These are phyloP conservation scores for Delichon dasypus DNA, from an alignment of 2,797 vertebrate genomes.

Conservation along the genomic window DNA sequence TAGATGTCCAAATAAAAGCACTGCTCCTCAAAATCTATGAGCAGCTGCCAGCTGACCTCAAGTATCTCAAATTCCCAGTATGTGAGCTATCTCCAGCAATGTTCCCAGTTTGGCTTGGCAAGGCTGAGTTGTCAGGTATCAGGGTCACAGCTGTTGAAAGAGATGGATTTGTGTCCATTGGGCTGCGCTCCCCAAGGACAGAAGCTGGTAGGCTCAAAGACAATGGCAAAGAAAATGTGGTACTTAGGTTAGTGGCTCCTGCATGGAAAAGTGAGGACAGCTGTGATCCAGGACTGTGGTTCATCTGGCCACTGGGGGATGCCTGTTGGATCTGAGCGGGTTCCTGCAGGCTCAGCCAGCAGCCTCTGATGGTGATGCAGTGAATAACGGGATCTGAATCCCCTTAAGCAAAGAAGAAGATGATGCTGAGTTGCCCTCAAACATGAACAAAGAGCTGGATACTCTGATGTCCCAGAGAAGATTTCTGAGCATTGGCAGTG, in stretches of 20 bases:
- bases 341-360: not conserved
- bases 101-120: not conserved
- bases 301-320: not conserved
- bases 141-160: not conserved
- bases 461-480: not conserved
- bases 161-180: accelerated
- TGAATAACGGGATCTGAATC: not conserved
- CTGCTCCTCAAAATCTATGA: not conserved
- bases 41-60: not conserved
- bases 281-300: not conserved
- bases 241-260: not conserved
- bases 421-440: not conserved
- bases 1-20: not conserved
- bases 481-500: not conserved
- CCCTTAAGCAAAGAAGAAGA: not conserved
- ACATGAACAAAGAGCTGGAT: accelerated
- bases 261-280: not conserved
- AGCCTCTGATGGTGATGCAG: not conserved
- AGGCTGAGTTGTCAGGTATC: not conserved
- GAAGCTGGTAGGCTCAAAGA: not conserved
- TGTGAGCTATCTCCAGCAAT: not conserved
- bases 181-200: not conserved
- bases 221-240: accelerated
- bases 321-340: not conserved
- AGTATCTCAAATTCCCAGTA: not conserved